Conservation (phyloP, 2,113 vertebrate genomes). For the Bostrychus sinensis region DNA sequence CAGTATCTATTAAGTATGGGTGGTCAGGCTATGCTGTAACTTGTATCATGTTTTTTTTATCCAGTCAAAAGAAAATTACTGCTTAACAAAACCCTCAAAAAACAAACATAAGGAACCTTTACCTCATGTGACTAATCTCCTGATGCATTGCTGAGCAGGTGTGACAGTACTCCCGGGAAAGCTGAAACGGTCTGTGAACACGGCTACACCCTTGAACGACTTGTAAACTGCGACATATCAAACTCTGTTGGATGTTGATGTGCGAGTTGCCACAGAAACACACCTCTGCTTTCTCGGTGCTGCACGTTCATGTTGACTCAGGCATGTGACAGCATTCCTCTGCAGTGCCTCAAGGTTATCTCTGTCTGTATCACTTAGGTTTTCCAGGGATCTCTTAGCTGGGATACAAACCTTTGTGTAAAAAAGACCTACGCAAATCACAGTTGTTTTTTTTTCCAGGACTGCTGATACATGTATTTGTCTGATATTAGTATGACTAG, state of each 20-base stretch:
- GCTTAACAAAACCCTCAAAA: neutral
- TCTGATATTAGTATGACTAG: neutral
- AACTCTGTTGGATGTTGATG: conserved; percentile 51
- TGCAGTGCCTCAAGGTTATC: conserved; percentile 35
- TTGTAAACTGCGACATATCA: neutral
- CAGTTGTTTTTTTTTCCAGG: neutral
- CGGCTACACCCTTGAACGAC: conserved; percentile 16
- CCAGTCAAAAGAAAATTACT: neutral
- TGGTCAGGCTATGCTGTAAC: neutral
- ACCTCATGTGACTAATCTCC: neutral
- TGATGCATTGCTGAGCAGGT: conserved; percentile 17
- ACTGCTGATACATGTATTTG: neutral
- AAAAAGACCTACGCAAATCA: conserved; percentile 18
- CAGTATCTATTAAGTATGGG: neutral
- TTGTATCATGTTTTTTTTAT: neutral
- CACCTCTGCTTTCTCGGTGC: conserved; percentile 20
- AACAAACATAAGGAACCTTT: neutral
- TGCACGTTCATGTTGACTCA: conserved; percentile 37
- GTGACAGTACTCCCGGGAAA: neutral
- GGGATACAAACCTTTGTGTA: conserved; percentile 1
- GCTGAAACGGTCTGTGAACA: conserved; percentile 5
- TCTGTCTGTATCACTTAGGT: conserved; percentile 12
- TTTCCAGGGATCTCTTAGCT: conserved; percentile 26
- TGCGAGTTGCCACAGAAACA: conserved; percentile 63
- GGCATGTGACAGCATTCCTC: conserved; percentile 45